Base-by-base conservation (phyloP, 37 sponge, comb jelly and placozoan genomes). In the Bolinopsis microptera region DNA sequence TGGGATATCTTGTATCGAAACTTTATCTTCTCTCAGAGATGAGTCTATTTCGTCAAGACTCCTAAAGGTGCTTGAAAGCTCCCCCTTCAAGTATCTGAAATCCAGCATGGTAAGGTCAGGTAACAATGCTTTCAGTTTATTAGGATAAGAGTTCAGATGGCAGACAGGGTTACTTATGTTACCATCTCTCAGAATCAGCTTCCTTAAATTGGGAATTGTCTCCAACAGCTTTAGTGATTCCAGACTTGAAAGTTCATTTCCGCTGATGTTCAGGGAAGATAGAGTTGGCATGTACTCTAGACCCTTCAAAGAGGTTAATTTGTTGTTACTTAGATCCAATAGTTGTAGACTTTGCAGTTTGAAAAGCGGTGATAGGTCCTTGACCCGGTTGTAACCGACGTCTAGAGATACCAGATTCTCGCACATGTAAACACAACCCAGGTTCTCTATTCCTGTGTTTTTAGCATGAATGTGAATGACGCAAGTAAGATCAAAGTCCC, bases 351-450 rank as follows among this genome's bases (percentile, higher is more conserved):
- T 86, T n/a, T 39, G 90, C 39, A 86, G 39, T 48, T 40, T 86
- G 90, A 41, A 86, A 2, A 86, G 90, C 26, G 90, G 90, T 0
- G 90, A 16, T 48, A 86, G 61, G 90, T 86, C 90, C 1, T 35
- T 38, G 28, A 86, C 36, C 26, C 61, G 37, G 90, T 86, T 86
- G 61, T 41, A 86, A 40, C 90, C 39, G 90, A 86, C 90, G 30
- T 86, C 90, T 25, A 86, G 48, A 13, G 61, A 86, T 38, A 86
- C 90, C 40, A 86, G 31, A 30, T 86, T 39, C 90, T 86, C 90
- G 36, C 90, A 86, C 90, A 86, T 86, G 48, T 86, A 86, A 2
- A 86, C 90, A 86, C 90, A 86, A 27, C 90, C 90, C 90, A 86
- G 90, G 48, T 86, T 86, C 61, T 86, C 90, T 24, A 86, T 86